These are phyloP conservation scores for Dichetophora obliterata DNA, from an alignment of 2,888 invertebrate species.

Conservation along the genomic window DNA sequence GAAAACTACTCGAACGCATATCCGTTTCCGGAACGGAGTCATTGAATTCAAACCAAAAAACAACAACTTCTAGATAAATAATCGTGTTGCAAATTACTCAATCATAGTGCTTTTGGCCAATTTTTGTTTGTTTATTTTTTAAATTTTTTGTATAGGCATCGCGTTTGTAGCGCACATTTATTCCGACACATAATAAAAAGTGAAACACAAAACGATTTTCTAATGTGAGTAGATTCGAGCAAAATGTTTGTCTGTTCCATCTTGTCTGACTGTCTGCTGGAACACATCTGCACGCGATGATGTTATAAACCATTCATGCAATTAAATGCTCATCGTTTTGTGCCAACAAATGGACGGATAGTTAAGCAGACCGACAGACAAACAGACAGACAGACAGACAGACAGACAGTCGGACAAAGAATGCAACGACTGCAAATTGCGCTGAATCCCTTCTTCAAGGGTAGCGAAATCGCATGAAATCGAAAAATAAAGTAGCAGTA, in stretches of 20 bases:
- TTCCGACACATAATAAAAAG: slow-evolving; percentile 11
- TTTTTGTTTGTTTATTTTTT: background rate
- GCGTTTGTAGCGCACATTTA: slow-evolving; percentile 15
- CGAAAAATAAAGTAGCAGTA: background rate
- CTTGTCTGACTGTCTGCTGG: background rate
- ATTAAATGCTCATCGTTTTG: slow-evolving; percentile 20
- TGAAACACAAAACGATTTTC: slow-evolving; percentile 18
- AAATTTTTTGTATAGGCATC: background rate
- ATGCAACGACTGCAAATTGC: background rate
- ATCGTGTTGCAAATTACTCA: slow-evolving; percentile 22
- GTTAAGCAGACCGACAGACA: background rate
- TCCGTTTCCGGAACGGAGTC: slow-evolving; percentile 11
- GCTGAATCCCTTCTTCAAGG: slow-evolving; percentile 2
- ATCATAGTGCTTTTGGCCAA: slow-evolving; percentile 4
- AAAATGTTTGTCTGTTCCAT: background rate
- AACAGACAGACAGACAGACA: background rate
- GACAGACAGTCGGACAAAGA: background rate
- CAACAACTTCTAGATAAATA: background rate
- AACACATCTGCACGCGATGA: slow-evolving; percentile 6
- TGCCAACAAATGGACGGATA: background rate
- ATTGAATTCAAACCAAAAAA: background rate
- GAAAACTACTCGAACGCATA: slow-evolving; percentile 25
- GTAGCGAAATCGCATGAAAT: slow-evolving; percentile 7
- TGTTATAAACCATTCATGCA: slow-evolving; percentile 14
- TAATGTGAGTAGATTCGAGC: slow-evolving; percentile 12